Evolutionary conservation across 2,797 vertebrate genomes (phyloP), one percentile per base, ranked within the genome.

Genomic region (Micromesistius poutassou): DNA sequence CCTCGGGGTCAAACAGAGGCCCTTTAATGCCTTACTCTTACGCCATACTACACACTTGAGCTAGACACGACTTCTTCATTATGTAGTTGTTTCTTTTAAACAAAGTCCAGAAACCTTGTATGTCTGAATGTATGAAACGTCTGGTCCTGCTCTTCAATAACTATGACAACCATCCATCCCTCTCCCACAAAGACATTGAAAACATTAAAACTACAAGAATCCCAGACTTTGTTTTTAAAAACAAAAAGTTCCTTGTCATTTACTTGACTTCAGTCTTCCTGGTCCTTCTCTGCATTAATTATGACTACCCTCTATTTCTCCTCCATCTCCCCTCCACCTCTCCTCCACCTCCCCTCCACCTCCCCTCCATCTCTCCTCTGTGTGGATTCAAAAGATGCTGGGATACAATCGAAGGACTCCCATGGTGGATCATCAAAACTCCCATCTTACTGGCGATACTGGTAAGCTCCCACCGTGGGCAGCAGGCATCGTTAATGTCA

Each of bases 391-490:
- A 62, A 81, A 95, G 94, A 83, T 95, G 94, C 85, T 95, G 94
- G 94, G 94, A 95, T 33, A 86, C 79, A 42, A 94, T 94, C 38
- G 84, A 93, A 16, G 90, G 93, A 78, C 30, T 71, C 1, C 85
- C 90, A 0, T 95, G 94, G 94, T 94, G 92, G 94, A 95, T 95
- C 81, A 94, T 95, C 86, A 93, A 89, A 89, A 91, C 88, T 2
- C 94, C 94, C 1, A 90, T 93, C 84, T 78, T 94, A 50, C 70
- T 89, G 38, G 91, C 92, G 36, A 92, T 93, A 72, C 86, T 94
- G 55, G 94, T 95, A 82, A 93, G 93, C 91, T 72, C 30, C 8
- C 0, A 3, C 91, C 71, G 31, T 6, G 0, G 5, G 28, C 1
- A 25, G 74, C 72, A 72, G 22, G 35, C 46, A 33, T 68, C 35